Evolutionary conservation across 2,113 vertebrate species (phyloP).

Genomic region (Pluvianellus socialis): DNA sequence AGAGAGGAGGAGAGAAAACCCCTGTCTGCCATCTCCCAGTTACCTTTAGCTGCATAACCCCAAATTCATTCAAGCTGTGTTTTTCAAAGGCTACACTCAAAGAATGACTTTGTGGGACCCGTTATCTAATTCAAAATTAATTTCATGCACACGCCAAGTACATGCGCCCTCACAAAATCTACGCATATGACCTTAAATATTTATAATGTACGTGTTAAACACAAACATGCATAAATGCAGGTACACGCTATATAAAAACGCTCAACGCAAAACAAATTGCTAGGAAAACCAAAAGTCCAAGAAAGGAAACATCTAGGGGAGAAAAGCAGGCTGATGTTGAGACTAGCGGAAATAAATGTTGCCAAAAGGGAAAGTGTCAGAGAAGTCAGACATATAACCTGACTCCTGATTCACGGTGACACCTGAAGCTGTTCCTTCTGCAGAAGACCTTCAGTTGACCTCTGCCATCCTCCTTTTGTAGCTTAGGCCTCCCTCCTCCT

Average conservation of each 20-base stretch:
- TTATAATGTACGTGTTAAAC: neutral
- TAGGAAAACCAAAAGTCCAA: neutral
- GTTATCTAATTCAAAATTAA: neutral
- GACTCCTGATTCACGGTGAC: neutral
- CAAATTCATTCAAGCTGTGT: neutral
- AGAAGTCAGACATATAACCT: neutral
- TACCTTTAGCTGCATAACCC: neutral
- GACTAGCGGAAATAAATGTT: neutral
- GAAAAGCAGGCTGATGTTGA: neutral
- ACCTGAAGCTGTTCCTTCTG: neutral
- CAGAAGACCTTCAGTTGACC: neutral
- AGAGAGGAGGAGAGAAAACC: neutral
- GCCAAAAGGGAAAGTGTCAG: neutral
- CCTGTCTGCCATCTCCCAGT: neutral
- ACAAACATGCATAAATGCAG: neutral
- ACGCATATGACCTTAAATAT: neutral
- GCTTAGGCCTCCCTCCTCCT: neutral
- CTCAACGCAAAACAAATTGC: neutral
- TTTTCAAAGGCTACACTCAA: neutral
- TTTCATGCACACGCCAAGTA: neutral
- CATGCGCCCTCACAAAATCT: neutral
- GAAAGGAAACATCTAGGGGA: neutral
- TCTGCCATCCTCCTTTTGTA: neutral
- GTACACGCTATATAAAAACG: neutral
- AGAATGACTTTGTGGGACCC: neutral